Evolutionary conservation across 2,888 invertebrate genomes (phyloP), one percentile per base, ranked within the genome.

Genomic region (Drosophila fulvimacula): DNA sequence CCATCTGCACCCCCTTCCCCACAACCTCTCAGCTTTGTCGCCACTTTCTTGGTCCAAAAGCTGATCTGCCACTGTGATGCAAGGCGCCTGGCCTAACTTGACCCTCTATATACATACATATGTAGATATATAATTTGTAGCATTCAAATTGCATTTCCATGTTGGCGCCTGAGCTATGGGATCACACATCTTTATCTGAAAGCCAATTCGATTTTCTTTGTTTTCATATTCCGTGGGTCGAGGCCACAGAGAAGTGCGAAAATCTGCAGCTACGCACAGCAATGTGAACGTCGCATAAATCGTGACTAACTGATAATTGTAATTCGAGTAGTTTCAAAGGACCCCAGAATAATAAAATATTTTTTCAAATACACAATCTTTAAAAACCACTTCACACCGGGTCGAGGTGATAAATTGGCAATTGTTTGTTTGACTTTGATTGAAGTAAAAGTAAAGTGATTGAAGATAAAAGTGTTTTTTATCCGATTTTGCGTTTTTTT

Each of bases 61-160:
- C 69, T 82, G 75, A 65, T 65, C 75, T 70, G 75, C 62, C 69
- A 3, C 41, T 60, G 60, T 76, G 78, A 66, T 77, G 73, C 76
- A 76, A 81, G 73, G 69, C 70, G 34, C 58, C n/a, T 82, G 88
- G 64, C 88, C 77, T 48, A 71, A 69, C 83, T 76, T 86, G 88
- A 88, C 83, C 84, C 82, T 48, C 46, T 17, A 48, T 17, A 48
- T 10, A 30, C 11, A 11, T n/a, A 30, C 17, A 11, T 27, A 1
- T 5, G 15, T 44, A 44, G 6, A 24, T 27, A 10, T 27, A 11
- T 30, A n/a, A n/a, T n/a, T 6, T 7, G 10, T 60, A 73, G 73
- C 65, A 85, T 69, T 71, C 83, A 73, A 88, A 85, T 88, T 86
- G 73, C 79, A 86, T 86, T 85, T 83, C 73, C 87, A 85, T 85